Percentiles rank a stretch among this genome's conserved stretches.
Conservation (phyloP, 2,797 vertebrate genomes). For the Malurus splendens region DNA sequence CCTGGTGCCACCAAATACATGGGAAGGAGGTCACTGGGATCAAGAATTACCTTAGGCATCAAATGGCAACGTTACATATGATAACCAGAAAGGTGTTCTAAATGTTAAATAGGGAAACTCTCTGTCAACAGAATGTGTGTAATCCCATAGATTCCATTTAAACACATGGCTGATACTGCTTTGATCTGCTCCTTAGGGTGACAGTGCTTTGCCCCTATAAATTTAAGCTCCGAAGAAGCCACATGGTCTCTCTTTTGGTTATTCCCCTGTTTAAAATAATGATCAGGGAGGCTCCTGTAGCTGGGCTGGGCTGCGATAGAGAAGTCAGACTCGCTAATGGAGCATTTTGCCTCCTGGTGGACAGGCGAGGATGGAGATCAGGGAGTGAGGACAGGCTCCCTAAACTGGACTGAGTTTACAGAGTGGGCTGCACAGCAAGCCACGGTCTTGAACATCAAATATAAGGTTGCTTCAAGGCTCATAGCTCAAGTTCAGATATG, state of each 20-base stretch:
- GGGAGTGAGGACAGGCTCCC: not conserved
- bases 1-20: fast-evolving
- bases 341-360: slow-evolving; percentile 39
- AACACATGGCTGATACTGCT: not conserved
- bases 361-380: not conserved
- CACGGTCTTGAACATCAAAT: not conserved
- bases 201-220: not conserved
- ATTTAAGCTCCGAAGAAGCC: slow-evolving; percentile 5
- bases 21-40: not conserved
- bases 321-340: not conserved
- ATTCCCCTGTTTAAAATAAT: slow-evolving; percentile 35
- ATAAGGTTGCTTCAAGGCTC: not conserved
- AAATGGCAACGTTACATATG: not conserved
- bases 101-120: not conserved
- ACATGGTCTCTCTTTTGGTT: not conserved
- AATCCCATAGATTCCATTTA: not conserved
- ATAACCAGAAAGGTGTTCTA: not conserved
- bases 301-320: not conserved
- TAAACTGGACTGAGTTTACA: not conserved
- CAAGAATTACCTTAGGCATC: not conserved
- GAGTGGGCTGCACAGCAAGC: not conserved
- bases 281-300: not conserved
- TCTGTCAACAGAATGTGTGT: not conserved
- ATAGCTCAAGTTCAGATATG: not conserved
- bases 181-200: not conserved